A percentile compares a stretch with the other conserved stretches of the same genome.
phyloP scores from a whole-genome alignment of 2,888 invertebrate species.

The Athripsodes cinereus region DNA sequence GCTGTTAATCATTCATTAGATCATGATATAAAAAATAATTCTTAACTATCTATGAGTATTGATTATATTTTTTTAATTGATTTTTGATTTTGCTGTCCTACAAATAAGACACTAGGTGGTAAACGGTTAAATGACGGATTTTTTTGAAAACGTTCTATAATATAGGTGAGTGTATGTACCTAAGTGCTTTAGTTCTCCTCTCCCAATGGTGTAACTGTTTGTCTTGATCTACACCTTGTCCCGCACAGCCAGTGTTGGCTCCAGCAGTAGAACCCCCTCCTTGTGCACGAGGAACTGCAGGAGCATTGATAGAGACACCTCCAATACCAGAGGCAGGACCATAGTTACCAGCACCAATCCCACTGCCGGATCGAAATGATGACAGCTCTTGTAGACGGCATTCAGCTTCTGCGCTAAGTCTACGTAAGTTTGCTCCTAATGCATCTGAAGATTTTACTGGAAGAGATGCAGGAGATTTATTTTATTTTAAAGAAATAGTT shows the following conservation, averaged over 20 bases:
- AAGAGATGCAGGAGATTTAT: not conserved
- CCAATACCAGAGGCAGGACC: constrained; percentile 31
- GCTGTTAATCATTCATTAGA: too few species aligned
- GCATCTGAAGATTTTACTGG: constrained; percentile 69
- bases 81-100: too few species aligned
- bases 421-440: constrained; percentile 68
- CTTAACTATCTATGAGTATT: too few species aligned
- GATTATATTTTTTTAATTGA: too few species aligned
- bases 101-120: too few species aligned
- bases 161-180: too few species aligned
- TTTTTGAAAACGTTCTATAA: too few species aligned
- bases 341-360: constrained; percentile 5
- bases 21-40: too few species aligned
- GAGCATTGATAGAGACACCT: constrained; percentile 28
- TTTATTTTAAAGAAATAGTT: not conserved
- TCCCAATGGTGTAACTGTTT: constrained; percentile 88
- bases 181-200: constrained; percentile 69
- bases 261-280: constrained; percentile 38
- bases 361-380: constrained; percentile 39
- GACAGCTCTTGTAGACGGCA: constrained; percentile 70
- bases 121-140: too few species aligned
- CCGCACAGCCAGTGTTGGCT: constrained; percentile 62
- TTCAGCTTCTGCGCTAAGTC: constrained; percentile 77
- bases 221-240: constrained; percentile 64
- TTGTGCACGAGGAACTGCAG: constrained; percentile 28